phyloP scores from a whole-genome alignment of 1,140 invertebrate species.

The Eurosta solidaginis region DNA sequence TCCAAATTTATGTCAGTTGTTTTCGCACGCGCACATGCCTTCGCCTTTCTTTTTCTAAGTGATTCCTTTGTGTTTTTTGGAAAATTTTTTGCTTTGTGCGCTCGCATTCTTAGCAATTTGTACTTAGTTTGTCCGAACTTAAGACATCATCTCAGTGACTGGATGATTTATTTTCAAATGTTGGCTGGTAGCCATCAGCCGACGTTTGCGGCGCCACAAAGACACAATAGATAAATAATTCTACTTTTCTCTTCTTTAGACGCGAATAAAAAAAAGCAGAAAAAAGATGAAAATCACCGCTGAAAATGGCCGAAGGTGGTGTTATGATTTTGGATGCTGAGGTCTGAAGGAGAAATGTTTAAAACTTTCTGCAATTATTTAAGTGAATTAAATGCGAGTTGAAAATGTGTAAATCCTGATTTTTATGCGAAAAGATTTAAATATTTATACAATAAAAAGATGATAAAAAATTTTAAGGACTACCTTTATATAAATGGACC shows the following conservation, averaged over 20 bases:
- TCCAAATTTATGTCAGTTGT: background rate
- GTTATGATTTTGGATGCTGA: background rate
- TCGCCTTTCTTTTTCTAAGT: background rate
- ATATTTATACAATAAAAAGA: background rate
- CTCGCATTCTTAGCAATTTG: background rate
- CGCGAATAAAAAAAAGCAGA: background rate
- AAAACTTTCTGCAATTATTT: background rate
- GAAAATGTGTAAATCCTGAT: background rate
- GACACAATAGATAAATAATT: background rate
- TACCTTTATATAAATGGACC: too few species aligned
- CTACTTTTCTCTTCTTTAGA: background rate
- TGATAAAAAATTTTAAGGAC: too few species aligned
- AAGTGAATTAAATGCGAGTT: background rate
- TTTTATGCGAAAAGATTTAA: background rate
- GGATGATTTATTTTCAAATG: background rate
- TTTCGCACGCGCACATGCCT: background rate
- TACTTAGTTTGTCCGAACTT: background rate
- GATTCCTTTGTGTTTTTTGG: background rate
- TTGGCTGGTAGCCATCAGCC: conserved; percentile 1
- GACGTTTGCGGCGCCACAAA: conserved; percentile 8
- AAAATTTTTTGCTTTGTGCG: background rate
- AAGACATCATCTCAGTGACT: background rate
- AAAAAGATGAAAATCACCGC: background rate
- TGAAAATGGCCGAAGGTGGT: background rate
- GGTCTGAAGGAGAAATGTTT: background rate